Evolutionary conservation across 2,113 vertebrate genomes (phyloP), one percentile per base, ranked within the genome.

Genomic region (Laterallus jamaicensis): DNA sequence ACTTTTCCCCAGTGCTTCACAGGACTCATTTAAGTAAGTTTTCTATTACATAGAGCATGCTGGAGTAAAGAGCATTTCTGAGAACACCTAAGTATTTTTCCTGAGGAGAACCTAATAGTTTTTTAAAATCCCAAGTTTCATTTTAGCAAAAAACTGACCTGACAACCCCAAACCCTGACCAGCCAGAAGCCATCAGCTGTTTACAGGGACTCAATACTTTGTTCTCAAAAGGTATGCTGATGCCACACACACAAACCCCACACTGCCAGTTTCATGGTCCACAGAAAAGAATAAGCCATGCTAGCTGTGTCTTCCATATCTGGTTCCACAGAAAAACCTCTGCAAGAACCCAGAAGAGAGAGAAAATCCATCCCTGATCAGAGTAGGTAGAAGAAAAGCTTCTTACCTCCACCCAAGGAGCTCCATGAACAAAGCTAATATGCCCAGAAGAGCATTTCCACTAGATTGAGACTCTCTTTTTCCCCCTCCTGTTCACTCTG

Each of bases 361-460:
- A 55, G 26, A 81, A 67, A 80, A 26, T 6, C 69, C 55, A 58
- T 4, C 26, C 13, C 67, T 52, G 37, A 75, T 40, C 29, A 86
- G 14, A 68, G 18, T 2, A 73, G 15, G 14, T 6, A 82, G 32
- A 64, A 79, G 26, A 67, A 70, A 64, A 37, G 5, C 26, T 42
- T 35, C 93, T 95, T 96, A 96, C 95, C 95, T 78, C 42, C 6
- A 15, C 56, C 42, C 4, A 2, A 31, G 37, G 31, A 90, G 28
- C 54, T 92, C 93, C 96, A 96, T 96, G 91, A 93, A 92, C 66
- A 88, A 6, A 29, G 63, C 22, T 44, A 68, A 56, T 42, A 32
- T 44, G 12, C 6, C n/a, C 52, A 58, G 55, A 68, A 54, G 1
- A 55, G 26, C 39, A 26, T 44, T 50, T 79, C 55, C 0, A 0